Evolutionary conservation across 2,797 vertebrate genomes (phyloP).

Genomic region (Lepus oiostolus): DNA sequence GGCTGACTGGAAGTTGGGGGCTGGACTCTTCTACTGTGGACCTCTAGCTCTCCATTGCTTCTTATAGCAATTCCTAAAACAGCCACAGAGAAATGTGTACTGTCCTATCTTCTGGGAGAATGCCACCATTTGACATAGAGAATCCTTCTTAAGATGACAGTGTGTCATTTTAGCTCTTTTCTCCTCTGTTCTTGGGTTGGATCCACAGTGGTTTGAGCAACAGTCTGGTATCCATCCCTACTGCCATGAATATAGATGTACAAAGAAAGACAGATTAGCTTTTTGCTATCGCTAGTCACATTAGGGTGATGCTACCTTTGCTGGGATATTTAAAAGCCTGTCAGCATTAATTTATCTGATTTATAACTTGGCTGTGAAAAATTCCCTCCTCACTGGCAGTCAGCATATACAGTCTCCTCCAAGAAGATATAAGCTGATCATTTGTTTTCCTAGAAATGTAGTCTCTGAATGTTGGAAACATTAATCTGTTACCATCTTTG

Average conservation of each 20-base stretch:
- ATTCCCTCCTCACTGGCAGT: slow-evolving; percentile 2
- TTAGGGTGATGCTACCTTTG: slow-evolving; percentile 57
- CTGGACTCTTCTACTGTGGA: slow-evolving; percentile 7
- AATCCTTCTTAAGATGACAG: slow-evolving; percentile 77
- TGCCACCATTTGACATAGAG: neutral
- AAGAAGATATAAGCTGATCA: slow-evolving; percentile 6
- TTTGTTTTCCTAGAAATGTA: slow-evolving; percentile 72
- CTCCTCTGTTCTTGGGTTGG: slow-evolving; percentile 69
- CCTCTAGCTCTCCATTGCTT: neutral
- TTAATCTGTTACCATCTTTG: slow-evolving; percentile 48
- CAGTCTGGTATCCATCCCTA: neutral
- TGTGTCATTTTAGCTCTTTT: neutral
- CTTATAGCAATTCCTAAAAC: slow-evolving; percentile 62
- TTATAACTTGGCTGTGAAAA: slow-evolving; percentile 60
- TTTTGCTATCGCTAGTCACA: slow-evolving; percentile 72
- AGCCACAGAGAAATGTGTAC: slow-evolving; percentile 16
- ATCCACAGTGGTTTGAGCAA: slow-evolving; percentile 61
- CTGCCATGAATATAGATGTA: slow-evolving; percentile 68
- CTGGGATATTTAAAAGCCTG: slow-evolving; percentile 30
- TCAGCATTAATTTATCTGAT: slow-evolving; percentile 73
- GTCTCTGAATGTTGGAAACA: neutral
- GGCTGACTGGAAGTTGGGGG: slow-evolving; percentile 45
- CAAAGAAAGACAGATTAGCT: slow-evolving; percentile 75
- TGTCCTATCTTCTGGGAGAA: slow-evolving; percentile 45
- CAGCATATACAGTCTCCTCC: neutral